phyloP scores from a whole-genome alignment of 2,888 invertebrate species.

The Junonia oenone region DNA sequence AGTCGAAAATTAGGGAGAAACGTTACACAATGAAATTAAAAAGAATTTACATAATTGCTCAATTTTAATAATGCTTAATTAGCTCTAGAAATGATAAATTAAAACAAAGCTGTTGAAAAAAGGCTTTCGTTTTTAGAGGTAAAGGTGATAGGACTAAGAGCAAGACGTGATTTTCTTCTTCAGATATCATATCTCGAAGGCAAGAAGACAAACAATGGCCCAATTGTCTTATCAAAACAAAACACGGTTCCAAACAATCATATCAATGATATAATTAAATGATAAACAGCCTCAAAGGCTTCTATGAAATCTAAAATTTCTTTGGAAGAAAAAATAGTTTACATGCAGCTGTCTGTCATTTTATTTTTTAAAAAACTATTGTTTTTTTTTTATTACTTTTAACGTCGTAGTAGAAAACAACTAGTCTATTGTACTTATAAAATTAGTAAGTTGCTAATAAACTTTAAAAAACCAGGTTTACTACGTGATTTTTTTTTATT shows the following conservation, averaged over 20 bases:
- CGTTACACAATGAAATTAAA: slow-evolving; percentile 8
- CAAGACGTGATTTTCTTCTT: slow-evolving; percentile 8
- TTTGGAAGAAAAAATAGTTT: neutral
- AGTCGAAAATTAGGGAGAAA: neutral
- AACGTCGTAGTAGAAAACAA: too few species aligned
- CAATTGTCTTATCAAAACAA: slow-evolving; percentile 13
- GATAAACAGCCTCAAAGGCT: slow-evolving; percentile 26
- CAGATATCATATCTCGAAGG: slow-evolving; percentile 9
- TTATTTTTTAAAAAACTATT: neutral
- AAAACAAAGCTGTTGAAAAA: slow-evolving; percentile 18
- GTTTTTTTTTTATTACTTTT: too few species aligned
- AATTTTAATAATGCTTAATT: slow-evolving; percentile 17
- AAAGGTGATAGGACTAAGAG: slow-evolving; percentile 10
- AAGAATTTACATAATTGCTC: slow-evolving; percentile 11
- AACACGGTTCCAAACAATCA: slow-evolving; percentile 8
- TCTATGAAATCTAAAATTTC: slow-evolving; percentile 18
- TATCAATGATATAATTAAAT: slow-evolving; percentile 29
- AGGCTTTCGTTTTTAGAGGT: slow-evolving; percentile 5
- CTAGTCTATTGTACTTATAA: too few species aligned
- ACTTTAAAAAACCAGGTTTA: too few species aligned
- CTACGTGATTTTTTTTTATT: too few species aligned
- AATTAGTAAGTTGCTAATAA: too few species aligned
- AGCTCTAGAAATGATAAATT: slow-evolving; percentile 10
- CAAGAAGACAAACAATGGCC: slow-evolving; percentile 12
- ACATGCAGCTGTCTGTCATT: neutral